Conservation (phyloP, 2,797 vertebrate genomes). For the Mormyrus proboscirostris region DNA sequence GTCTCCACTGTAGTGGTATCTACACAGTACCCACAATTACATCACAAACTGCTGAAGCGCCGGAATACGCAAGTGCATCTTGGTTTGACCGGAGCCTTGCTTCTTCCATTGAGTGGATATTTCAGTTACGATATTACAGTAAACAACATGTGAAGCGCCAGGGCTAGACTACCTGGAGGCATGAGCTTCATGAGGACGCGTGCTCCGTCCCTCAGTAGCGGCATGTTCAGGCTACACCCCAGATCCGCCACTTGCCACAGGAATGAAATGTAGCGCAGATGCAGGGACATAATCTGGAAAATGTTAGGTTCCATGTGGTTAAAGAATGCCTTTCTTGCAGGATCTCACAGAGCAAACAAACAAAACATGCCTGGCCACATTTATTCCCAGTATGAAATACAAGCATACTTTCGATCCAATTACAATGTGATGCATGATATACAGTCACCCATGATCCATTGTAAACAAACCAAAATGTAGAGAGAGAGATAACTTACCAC, state of each 20-base stretch:
- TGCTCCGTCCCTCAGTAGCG: conserved; percentile 91
- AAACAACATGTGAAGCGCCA: neutral
- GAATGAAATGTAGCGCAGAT: conserved; percentile 97
- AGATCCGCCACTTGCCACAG: conserved; percentile 98
- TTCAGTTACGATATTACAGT: neutral
- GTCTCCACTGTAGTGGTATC: conserved; percentile 97
- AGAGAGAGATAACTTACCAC: conserved; percentile 70
- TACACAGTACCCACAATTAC: conserved; percentile 45
- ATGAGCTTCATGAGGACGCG: conserved; percentile 98
- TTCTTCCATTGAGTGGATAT: neutral
- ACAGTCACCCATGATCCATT: neutral
- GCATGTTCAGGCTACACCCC: conserved; percentile 95
- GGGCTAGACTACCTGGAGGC: conserved; percentile 79
- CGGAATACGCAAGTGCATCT: neutral
- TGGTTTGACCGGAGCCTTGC: neutral
- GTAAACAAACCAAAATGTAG: neutral
- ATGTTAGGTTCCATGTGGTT: neutral
- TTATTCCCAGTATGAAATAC: neutral
- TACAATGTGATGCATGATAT: neutral
- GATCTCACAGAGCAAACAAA: neutral
- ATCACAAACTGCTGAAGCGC: neutral
- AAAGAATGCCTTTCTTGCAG: neutral
- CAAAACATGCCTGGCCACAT: neutral
- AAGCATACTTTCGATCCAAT: neutral
- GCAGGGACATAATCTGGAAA: conserved; percentile 95